phyloP scores from a whole-genome alignment of 2,797 vertebrate species.

The Apogon talboti region DNA sequence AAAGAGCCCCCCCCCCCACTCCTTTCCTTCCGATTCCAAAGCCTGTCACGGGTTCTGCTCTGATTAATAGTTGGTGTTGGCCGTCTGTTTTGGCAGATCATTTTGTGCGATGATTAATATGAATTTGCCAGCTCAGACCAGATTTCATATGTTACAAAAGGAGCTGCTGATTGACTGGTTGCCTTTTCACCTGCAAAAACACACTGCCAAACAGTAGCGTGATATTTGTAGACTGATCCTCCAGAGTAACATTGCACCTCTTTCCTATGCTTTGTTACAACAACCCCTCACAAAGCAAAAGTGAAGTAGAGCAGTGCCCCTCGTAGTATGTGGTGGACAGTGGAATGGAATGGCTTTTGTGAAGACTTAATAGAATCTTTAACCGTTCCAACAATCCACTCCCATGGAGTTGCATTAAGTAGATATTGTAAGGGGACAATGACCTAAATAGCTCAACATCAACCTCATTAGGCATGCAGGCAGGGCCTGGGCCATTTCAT shows the following conservation, averaged over 20 bases:
- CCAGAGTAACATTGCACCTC: slow-evolving; percentile 76
- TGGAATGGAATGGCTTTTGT: slow-evolving; percentile 91
- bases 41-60: slow-evolving; percentile 81
- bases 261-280: slow-evolving; percentile 83
- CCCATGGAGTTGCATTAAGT: slow-evolving; percentile 98
- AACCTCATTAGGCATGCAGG: slow-evolving; percentile 95
- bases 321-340: slow-evolving; percentile 87
- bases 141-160: slow-evolving; percentile 71
- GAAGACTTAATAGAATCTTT: slow-evolving; percentile 99
- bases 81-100: slow-evolving; percentile 82
- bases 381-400: slow-evolving; percentile 95
- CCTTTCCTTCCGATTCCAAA: slow-evolving; percentile 80
- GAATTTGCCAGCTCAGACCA: slow-evolving; percentile 74
- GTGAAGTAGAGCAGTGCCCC: slow-evolving; percentile 86
- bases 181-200: slow-evolving; percentile 55
- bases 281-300: slow-evolving; percentile 81
- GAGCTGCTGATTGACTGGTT: slow-evolving; percentile 48
- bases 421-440: slow-evolving; percentile 98
- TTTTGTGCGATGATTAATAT: slow-evolving; percentile 80
- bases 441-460: slow-evolving; percentile 97
- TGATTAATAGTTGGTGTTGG: slow-evolving; percentile 83
- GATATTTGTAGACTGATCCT: slow-evolving; percentile 65
- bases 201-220: slow-evolving; percentile 39
- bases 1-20: slow-evolving; percentile 78
- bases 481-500: slow-evolving; percentile 90